Evolutionary conservation across 1,140 invertebrate genomes (phyloP), one percentile per base, ranked within the genome.

Genomic region (Microplitis demolitor): DNA sequence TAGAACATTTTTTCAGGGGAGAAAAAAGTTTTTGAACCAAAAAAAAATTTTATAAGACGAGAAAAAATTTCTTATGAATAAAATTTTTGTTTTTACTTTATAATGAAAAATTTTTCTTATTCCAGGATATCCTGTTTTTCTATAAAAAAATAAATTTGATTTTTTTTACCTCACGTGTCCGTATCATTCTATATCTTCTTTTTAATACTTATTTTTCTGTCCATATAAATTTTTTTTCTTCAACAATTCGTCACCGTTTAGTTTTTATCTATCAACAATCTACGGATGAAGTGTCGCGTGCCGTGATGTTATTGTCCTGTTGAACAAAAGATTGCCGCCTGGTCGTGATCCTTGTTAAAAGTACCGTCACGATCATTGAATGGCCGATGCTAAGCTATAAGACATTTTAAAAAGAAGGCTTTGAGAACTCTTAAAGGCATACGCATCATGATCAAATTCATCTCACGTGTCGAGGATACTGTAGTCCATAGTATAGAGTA

Each of bases 361-460:
- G 33, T 71, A 45, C 34, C 34, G 34, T 58, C 51, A 45, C 62
- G 51, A 34, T 71, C 6, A 14, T 54, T 39, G 9, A 16, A 66
- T 31, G 39, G 1, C 5, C 56, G 53, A 54, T 45, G n/a, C 11
- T 13, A 31, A 69, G 45, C 11, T 45, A 9, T 39, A 39, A 58
- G 35, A 62, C 24, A 24, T 50, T 37, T 58, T 39, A 62, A 62
- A 50, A 58, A 14, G 34, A 5, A 62, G 33, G 13, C 13, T 35
- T n/a, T 37, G 13, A 62, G 13, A 62, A 33, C 16, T 24, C 24
- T 58, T 31, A 24, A 24, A 31, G 56, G 9, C 8, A 9, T 31
- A 58, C 56, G 50, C 66, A 60, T 60, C 6, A 3, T 9, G 33
- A 60, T 78, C 78, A 71, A 67, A 76, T 78, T 73, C 69, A 58